phyloP scores from a whole-genome alignment of 2,888 invertebrate genomes.

The Hydropsyche betteni region DNA sequence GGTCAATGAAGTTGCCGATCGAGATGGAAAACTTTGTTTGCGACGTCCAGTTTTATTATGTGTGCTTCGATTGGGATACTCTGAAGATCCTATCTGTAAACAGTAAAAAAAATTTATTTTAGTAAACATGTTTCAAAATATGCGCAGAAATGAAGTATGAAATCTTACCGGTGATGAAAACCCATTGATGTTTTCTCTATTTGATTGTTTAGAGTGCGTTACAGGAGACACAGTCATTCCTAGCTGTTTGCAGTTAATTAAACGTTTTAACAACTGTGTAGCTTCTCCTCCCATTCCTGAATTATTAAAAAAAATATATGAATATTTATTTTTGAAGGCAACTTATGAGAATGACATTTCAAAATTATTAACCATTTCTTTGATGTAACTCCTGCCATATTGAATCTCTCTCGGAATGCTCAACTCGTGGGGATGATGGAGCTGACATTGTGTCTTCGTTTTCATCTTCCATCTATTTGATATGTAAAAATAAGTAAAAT shows the following conservation, averaged over 20 bases:
- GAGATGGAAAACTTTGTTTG: conserved; percentile 84
- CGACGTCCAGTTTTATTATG: conserved; percentile 71
- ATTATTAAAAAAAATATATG: neutral
- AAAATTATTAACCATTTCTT: conserved; percentile 62
- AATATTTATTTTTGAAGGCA: neutral
- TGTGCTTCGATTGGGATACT: neutral
- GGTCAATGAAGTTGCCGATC: conserved; percentile 68
- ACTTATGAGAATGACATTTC: no score
- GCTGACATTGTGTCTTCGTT: conserved; percentile 51
- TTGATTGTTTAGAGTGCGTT: conserved; percentile 53
- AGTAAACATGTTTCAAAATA: no score
- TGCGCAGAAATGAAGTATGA: no score
- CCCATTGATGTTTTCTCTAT: conserved; percentile 45
- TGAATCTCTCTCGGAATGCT: conserved; percentile 66
- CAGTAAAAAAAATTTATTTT: no score
- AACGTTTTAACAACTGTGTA: conserved; percentile 76
- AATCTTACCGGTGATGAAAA: conserved; percentile 44
- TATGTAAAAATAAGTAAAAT: neutral
- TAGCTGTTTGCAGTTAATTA: conserved; percentile 80
- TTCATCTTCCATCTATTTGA: conserved; percentile 48
- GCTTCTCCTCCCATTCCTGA: conserved; percentile 74
- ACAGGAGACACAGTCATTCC: conserved; percentile 73
- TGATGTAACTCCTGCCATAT: conserved; percentile 66
- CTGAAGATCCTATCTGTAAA: no score
- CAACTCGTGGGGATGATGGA: conserved; percentile 53